phyloP scores from a whole-genome alignment of 2,113 vertebrate species.

The Clupea harengus region DNA sequence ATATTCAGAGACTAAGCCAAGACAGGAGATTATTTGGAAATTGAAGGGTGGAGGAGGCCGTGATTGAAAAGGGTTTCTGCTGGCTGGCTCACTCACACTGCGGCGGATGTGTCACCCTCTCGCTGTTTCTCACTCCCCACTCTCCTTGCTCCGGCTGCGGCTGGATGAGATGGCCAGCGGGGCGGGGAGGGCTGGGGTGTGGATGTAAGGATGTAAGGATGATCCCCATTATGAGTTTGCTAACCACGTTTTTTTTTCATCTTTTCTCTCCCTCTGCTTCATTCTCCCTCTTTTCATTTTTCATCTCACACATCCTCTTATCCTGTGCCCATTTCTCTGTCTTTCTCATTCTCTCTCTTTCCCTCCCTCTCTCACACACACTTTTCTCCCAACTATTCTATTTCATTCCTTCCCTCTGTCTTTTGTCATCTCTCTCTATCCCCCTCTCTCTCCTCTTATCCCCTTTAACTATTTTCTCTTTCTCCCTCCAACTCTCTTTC shows the following conservation, averaged over 20 bases:
- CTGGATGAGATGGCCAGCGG: neutral
- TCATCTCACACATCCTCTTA: neutral
- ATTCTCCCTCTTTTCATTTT: neutral
- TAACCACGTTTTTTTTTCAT: neutral
- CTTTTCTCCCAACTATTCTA: neutral
- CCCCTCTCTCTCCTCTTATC: neutral
- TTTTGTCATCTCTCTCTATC: neutral
- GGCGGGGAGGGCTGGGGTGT: too few species aligned
- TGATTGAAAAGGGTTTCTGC: slow-evolving; percentile 10
- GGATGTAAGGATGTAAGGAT: neutral
- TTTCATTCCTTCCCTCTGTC: neutral
- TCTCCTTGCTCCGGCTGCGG: too few species aligned
- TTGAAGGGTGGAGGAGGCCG: neutral
- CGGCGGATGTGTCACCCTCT: too few species aligned
- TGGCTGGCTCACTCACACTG: neutral
- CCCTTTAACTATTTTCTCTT: neutral
- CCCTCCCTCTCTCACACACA: neutral
- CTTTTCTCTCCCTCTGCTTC: neutral
- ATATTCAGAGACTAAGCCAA: slow-evolving; percentile 66
- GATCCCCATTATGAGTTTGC: neutral
- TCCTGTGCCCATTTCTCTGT: neutral
- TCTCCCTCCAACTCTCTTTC: too few species aligned
- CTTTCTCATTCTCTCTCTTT: neutral
- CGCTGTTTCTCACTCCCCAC: neutral
- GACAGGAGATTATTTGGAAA: slow-evolving; percentile 28